Evolutionary conservation across 35 echinoderm and acorn worm species (phyloP).

Genomic region (Acanthaster planci): DNA sequence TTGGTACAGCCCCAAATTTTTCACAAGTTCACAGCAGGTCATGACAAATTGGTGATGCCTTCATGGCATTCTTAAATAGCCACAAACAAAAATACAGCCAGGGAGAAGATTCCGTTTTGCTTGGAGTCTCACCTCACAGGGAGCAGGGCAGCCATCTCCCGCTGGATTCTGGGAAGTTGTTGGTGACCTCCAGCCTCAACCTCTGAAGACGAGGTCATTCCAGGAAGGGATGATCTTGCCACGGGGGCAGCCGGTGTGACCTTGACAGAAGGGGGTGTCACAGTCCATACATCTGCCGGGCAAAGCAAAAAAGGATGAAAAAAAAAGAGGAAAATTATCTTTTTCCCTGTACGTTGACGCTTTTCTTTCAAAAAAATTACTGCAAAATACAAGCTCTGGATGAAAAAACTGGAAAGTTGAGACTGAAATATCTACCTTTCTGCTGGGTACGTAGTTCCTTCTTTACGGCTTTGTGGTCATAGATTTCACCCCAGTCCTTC

Average conservation of each 20-base stretch:
- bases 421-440: constrained; percentile 58
- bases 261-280: constrained; percentile 97
- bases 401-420: no score
- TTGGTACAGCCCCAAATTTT: no score
- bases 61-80: no score
- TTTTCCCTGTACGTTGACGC: no score
- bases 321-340: no score
- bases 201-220: constrained; percentile 98
- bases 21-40: no score
- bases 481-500: constrained; percentile 97
- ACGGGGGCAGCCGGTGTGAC: constrained; percentile 88
- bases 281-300: constrained; percentile 93
- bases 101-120: no score
- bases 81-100: no score
- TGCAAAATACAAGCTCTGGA: no score
- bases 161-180: constrained; percentile 99
- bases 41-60: no score
- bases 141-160: constrained; percentile 94
- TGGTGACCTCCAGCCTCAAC: constrained; percentile 80
- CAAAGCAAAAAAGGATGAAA: no score
- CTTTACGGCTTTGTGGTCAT: constrained; percentile 84
- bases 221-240: constrained; percentile 99
- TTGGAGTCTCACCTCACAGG: constrained; percentile 86
- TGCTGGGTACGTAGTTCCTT: constrained; percentile 82
- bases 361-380: no score